These are phyloP conservation scores for Pseudomyrmex flavicornis DNA, from an alignment of 1,140 invertebrate species.

Conservation along the genomic window DNA sequence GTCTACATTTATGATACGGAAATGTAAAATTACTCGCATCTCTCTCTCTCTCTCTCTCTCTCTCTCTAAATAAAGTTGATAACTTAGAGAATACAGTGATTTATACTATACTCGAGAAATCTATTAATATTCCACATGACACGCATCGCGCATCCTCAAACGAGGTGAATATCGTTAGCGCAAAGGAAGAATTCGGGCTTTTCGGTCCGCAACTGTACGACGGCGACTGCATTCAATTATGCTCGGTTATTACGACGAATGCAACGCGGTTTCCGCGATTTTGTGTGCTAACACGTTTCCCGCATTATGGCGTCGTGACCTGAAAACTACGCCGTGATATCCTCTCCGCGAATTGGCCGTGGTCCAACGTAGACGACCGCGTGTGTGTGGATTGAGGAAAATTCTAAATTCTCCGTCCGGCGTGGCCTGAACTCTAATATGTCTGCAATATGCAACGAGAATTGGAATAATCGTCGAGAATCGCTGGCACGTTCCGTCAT, in stretches of 20 bases:
- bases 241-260: constrained; percentile 43
- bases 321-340: constrained; percentile 44
- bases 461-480: constrained; percentile 53
- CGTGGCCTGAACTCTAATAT: constrained; percentile 39
- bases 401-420: constrained; percentile 42
- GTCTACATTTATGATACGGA: not conserved
- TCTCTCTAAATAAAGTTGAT: not conserved
- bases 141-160: no score
- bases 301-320: constrained; percentile 55
- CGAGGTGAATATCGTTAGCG: not conserved
- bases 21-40: not conserved
- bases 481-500: constrained; percentile 40
- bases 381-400: constrained; percentile 47
- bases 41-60: no score
- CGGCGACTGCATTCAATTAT: constrained; percentile 49
- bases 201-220: constrained; percentile 18
- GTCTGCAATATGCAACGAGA: constrained; percentile 46
- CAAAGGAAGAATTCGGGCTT: constrained; percentile 8
- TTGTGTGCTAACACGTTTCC: constrained; percentile 55
- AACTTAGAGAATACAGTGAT: not conserved
- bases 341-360: constrained; percentile 32
- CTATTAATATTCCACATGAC: no score
- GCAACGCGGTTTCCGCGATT: constrained; percentile 51
- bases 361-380: constrained; percentile 38
- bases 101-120: no score